Evolutionary conservation across 2,888 invertebrate species (phyloP).

Genomic region (Cosmorhoe ocellata): DNA sequence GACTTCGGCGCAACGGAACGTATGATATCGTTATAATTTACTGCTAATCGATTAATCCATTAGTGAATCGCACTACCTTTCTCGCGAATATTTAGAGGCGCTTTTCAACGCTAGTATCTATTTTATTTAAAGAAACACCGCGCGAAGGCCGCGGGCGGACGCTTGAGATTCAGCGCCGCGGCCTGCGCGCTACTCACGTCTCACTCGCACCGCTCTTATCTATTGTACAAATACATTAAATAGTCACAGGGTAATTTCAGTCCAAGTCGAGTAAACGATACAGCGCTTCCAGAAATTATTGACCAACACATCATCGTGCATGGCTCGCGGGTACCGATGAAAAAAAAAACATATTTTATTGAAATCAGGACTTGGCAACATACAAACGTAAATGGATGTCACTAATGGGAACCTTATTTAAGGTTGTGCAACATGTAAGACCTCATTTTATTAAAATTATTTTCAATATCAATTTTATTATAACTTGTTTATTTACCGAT

Average conservation of each 20-base stretch:
- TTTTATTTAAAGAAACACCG: slow-evolving; percentile 37
- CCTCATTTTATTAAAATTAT: slow-evolving; percentile 6
- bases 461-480: slow-evolving; percentile 8
- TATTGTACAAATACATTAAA: slow-evolving; percentile 38
- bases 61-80: slow-evolving; percentile 39
- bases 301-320: neutral
- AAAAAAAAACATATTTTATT: neutral
- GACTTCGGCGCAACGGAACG: slow-evolving; percentile 48
- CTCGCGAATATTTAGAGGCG: slow-evolving; percentile 29
- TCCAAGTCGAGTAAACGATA: slow-evolving; percentile 53
- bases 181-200: slow-evolving; percentile 41
- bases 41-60: slow-evolving; percentile 53
- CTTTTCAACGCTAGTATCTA: slow-evolving; percentile 39
- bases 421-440: neutral
- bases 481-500: slow-evolving; percentile 21
- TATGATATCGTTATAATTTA: slow-evolving; percentile 54
- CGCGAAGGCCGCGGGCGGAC: slow-evolving; percentile 47
- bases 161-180: slow-evolving; percentile 71
- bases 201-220: slow-evolving; percentile 54
- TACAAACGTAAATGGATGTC: too few species aligned
- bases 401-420: slow-evolving; percentile 9
- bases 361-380: slow-evolving; percentile 3
- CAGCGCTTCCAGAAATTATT: slow-evolving; percentile 13
- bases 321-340: slow-evolving; percentile 9
- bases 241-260: slow-evolving; percentile 70